phyloP scores from a whole-genome alignment of 2,113 vertebrate species.

The Lynx canadensis region DNA sequence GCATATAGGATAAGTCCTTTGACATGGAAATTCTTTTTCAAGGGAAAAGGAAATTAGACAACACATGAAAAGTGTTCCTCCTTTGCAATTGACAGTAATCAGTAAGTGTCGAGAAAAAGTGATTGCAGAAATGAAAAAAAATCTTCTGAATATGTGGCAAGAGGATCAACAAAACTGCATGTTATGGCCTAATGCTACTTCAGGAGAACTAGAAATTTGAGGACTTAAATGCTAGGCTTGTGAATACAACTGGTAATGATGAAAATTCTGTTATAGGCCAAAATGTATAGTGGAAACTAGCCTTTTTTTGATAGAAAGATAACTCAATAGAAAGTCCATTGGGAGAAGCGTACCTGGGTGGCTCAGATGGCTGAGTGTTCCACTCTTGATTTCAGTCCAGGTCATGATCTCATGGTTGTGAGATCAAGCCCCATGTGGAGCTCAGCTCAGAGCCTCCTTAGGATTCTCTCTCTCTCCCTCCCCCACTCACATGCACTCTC shows the following conservation, averaged over 20 bases:
- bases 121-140: constrained; percentile 49
- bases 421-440: too few species aligned
- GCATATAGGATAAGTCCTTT: constrained; percentile 34
- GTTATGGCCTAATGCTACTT: constrained; percentile 56
- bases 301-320: constrained; percentile 4
- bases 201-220: constrained; percentile 6
- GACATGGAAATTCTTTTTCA: not conserved
- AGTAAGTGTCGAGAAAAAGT: constrained; percentile 58
- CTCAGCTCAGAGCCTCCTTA: too few species aligned
- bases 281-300: constrained; percentile 1
- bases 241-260: constrained; percentile 43
- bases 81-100: constrained; percentile 64
- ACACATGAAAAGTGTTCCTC: constrained; percentile 12
- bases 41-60: constrained; percentile 52
- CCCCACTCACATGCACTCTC: too few species aligned
- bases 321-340: not conserved
- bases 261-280: constrained; percentile 26
- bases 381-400: too few species aligned
- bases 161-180: constrained; percentile 36
- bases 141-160: constrained; percentile 16
- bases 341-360: not conserved
- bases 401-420: too few species aligned
- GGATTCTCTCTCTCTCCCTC: too few species aligned
- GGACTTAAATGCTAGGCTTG: constrained; percentile 39
- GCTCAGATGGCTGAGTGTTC: too few species aligned